Conservation (phyloP, 2,797 vertebrate species). For the Muraenolepis orangiensis region DNA sequence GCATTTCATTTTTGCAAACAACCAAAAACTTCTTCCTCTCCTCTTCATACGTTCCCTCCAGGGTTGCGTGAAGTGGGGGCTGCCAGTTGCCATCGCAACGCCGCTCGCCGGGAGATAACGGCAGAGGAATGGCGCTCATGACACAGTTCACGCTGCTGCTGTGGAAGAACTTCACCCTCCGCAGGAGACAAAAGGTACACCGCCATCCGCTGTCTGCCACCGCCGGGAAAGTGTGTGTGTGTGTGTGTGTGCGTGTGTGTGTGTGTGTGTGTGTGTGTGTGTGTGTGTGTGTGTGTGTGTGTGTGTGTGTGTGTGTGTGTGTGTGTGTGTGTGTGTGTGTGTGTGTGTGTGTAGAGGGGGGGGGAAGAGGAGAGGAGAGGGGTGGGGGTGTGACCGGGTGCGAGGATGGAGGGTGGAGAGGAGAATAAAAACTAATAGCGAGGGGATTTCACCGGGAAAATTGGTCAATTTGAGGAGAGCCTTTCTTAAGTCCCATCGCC, state of each 20-base stretch:
- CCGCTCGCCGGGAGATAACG: constrained; percentile 68
- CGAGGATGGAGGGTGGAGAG: background rate
- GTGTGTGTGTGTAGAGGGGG: constrained; percentile 43
- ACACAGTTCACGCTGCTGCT: constrained; percentile 90
- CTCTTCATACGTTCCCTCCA: constrained; percentile 72
- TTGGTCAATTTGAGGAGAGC: constrained; percentile 58
- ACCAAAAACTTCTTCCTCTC: constrained; percentile 67
- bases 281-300: constrained; percentile 31
- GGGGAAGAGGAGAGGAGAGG: constrained; percentile 41
- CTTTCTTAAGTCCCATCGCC: constrained; percentile 51
- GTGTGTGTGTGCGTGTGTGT: constrained; percentile 28
- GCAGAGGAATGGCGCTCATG: constrained; percentile 87
- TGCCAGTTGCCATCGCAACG: constrained; percentile 72
- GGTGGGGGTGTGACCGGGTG: constrained; percentile 22
- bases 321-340: constrained; percentile 31
- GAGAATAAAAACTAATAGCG: constrained; percentile 22
- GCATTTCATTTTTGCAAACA: constrained; percentile 69
- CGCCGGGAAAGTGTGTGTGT: constrained; percentile 45
- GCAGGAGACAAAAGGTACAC: constrained; percentile 91
- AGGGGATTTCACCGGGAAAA: constrained; percentile 61
- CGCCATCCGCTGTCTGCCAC: constrained; percentile 16
- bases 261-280: constrained; percentile 45
- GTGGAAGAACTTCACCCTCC: constrained; percentile 97
- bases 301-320: constrained; percentile 43
- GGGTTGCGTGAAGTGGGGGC: constrained; percentile 73